Evolutionary conservation across 2,888 invertebrate genomes (phyloP), one percentile per base, ranked within the genome.

Genomic region (Alloplasta piceator): DNA sequence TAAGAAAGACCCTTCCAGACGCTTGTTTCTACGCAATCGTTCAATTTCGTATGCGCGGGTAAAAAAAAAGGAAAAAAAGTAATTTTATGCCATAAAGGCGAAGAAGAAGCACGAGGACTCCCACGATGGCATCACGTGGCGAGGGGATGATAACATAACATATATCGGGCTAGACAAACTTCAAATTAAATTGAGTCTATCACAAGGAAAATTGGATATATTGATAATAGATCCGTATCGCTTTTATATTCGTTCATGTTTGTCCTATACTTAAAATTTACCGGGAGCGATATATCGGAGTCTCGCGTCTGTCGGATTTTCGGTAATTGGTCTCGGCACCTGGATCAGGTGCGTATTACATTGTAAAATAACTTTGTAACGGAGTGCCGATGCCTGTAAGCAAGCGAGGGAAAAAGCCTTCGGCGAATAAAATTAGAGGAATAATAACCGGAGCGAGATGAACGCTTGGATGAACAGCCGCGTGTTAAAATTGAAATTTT

Each of bases 301-400:
- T 43, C 12, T 55, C 60, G 71, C 55, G 16, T 66, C 52, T 55
- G 41, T 10, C 77, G 68, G 74, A 74, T 61, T 41, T 50, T 50
- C 41, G 26, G 80, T 77, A 68, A 77, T 77, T 77, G 64, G 58
- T 43, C 66, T 12, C 67, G 38, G 48, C 77, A 74, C 52, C 70
- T 81, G 77, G 73, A 66, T 81, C 81, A 78, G 78, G 81, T 74
- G 78, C 58, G 50, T 74, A 70, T 52, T 43, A 50, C 26, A 50
- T 16, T 56, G 16, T 60, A 38, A 50, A 63, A 26, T 26, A 26
- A 26, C 26, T 26, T 26, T 26, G 26, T 26, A 26, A 26, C 26
- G 26, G 26, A 26, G 26, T 26, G 26, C 26, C 26, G 26, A 26
- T 26, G 26, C 26, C 26, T 26, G 26, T n/a, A 26, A 2, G 26